These are phyloP conservation scores for Papio anubis DNA, from an alignment of 2,113 vertebrate genomes.

Conservation along the genomic window DNA sequence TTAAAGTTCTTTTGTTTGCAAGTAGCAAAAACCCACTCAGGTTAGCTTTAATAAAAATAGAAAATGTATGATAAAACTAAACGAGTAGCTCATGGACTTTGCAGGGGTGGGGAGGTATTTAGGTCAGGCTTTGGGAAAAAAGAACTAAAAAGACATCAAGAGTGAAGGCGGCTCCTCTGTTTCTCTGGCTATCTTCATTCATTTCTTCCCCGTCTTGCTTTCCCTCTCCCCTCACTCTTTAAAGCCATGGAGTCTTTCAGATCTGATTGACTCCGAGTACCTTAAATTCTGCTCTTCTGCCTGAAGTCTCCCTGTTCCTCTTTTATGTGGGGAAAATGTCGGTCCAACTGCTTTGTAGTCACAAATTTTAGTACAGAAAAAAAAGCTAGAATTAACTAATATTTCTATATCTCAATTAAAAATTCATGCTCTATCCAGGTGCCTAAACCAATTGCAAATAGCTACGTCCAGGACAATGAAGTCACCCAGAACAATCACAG, in stretches of 20 bases:
- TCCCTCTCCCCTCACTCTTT: not conserved
- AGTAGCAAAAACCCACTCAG: not conserved
- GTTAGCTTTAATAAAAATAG: not conserved
- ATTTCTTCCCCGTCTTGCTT: not conserved
- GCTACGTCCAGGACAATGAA: not conserved
- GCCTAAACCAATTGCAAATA: constrained; percentile 31
- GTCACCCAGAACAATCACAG: not conserved
- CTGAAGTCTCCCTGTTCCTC: not conserved
- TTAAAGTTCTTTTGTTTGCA: not conserved
- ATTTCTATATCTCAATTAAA: not conserved
- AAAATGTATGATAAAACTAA: not conserved
- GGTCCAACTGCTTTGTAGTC: not conserved
- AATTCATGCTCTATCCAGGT: not conserved
- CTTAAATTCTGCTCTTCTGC: not conserved
- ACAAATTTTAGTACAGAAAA: not conserved
- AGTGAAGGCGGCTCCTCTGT: not conserved
- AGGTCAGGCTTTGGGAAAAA: not conserved
- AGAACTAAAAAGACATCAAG: not conserved
- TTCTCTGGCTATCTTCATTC: not conserved
- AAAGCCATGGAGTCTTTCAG: not conserved
- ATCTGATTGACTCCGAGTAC: not conserved
- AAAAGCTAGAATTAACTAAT: not conserved
- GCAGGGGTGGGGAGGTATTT: too few species aligned
- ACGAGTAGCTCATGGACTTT: not conserved
- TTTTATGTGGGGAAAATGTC: not conserved